Conservation (phyloP, 2,797 vertebrate species). For the Microhierax caerulescens region DNA sequence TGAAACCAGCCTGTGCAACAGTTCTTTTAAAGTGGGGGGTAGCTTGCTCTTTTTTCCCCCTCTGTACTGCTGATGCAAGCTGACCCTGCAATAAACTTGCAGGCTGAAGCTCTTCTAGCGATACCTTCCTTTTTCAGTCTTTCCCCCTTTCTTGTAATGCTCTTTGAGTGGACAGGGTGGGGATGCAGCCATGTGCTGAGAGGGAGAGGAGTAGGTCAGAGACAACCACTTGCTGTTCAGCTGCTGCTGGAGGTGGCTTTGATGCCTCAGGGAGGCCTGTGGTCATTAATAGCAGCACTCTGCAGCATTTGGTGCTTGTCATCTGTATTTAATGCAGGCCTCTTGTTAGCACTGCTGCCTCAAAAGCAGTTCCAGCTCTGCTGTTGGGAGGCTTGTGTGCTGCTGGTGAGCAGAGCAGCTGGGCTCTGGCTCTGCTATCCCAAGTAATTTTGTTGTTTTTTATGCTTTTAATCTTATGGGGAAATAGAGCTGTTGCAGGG, state of each 20-base stretch:
- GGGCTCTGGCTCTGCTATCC: background rate
- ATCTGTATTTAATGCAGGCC: too few relatives aligned
- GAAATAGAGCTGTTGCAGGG: too few relatives aligned
- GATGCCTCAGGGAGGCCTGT: background rate
- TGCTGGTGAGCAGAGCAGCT: background rate
- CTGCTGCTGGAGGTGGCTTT: background rate
- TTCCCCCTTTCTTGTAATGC: too few relatives aligned
- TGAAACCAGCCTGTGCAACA: background rate
- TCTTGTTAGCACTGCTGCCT: too few relatives aligned
- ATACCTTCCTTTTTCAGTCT: background rate
- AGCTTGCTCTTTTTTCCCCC: too few relatives aligned
- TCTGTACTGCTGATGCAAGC: background rate
- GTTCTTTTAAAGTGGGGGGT: background rate
- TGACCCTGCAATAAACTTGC: background rate
- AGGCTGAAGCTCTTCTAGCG: background rate
- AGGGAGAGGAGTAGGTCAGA: too few relatives aligned
- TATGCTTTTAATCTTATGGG: too few relatives aligned
- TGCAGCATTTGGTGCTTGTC: too few relatives aligned
- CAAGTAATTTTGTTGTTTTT: too few relatives aligned
- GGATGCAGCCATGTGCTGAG: accelerated
- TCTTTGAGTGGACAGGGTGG: too few relatives aligned
- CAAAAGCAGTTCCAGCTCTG: background rate
- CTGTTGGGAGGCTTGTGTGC: background rate
- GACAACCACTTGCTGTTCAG: background rate
- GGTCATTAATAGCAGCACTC: background rate